Evolutionary conservation across 2,113 vertebrate species (phyloP).

Genomic region (Microcebus tavaratra): DNA sequence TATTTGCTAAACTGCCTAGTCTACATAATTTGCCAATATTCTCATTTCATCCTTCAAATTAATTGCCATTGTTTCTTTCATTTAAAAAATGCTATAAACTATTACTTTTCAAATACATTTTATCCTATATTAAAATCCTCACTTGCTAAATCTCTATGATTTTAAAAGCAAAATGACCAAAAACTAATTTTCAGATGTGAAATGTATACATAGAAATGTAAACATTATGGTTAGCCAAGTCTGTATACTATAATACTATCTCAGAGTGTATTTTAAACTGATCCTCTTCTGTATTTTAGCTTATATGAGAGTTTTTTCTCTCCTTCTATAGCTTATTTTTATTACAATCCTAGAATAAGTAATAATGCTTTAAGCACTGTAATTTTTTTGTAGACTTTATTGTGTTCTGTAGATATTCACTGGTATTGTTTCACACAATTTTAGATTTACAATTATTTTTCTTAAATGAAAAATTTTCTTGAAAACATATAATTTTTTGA

Average conservation of each 20-base stretch:
- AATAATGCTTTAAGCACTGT: neutral
- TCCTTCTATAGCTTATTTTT: neutral
- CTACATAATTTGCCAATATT: neutral
- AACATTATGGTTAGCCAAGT: neutral
- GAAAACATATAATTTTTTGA: conserved; percentile 6
- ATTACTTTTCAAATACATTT: conserved; percentile 17
- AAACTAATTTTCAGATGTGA: conserved; percentile 16
- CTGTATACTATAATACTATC: neutral
- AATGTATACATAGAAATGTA: neutral
- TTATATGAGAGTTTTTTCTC: neutral
- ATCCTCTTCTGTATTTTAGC: neutral
- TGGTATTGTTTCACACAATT: neutral
- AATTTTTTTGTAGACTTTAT: neutral
- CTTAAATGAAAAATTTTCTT: neutral
- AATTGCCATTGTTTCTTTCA: conserved; percentile 16
- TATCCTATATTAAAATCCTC: neutral
- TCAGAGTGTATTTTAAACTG: neutral
- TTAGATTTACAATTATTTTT: conserved; percentile 7
- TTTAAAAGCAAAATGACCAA: conserved; percentile 36
- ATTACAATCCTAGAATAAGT: neutral
- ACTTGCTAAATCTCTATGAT: neutral
- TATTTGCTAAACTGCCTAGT: neutral
- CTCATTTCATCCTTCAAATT: conserved; percentile 28
- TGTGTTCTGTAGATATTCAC: neutral
- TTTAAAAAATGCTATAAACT: conserved; percentile 36